Base-by-base conservation (phyloP, 1,140 invertebrate species). In the Bombus waltoni region DNA sequence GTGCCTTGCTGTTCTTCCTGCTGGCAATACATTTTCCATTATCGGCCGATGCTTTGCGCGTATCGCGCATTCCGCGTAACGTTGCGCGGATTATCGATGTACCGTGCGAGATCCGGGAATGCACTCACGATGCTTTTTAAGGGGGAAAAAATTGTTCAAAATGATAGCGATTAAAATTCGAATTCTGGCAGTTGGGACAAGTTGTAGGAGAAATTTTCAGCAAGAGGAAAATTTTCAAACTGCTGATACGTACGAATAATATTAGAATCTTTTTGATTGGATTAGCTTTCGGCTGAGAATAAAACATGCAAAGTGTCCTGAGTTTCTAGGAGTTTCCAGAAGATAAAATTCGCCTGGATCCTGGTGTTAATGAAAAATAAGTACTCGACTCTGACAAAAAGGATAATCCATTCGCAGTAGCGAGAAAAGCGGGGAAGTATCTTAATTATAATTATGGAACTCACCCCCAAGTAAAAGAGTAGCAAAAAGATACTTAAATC, bases 21-120 rank as follows among this genome's bases (percentile, higher is more conserved):
- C n/a, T 42, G 42, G 62, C 65, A 44, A 79, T 79, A 68, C 62
- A 68, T 79, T 68, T 47, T 79, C 77, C 77, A 68, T 79, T 68
- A 79, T 68, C 62, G 22, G 25, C 44, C 73, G 73, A 53, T 74
- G 44, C 73, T 47, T 74, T 44, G 44, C 44, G 73, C 73, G 44
- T 53, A 53, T 53, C 47, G 47, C 44, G 73, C 32, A 40, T 74
- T 66, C 15, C 38, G 28, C 76, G 59, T 15, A 18, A 65, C 59
- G 25, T 1, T 53, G 47, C 1, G 47, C 47, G 47, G 47, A 53
- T 42, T 42, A 78, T 79, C 77, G 62, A 35, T 68, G 62, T 28
- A 15, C 40, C n/a, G 42, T 15, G 74, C 47, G 74, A 38, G 32
- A 11, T 9, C 47, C 22, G 32, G 44, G 22, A 47, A 75, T 25